phyloP scores from a whole-genome alignment of 2,113 vertebrate genomes.

The Pungitius pungitius region DNA sequence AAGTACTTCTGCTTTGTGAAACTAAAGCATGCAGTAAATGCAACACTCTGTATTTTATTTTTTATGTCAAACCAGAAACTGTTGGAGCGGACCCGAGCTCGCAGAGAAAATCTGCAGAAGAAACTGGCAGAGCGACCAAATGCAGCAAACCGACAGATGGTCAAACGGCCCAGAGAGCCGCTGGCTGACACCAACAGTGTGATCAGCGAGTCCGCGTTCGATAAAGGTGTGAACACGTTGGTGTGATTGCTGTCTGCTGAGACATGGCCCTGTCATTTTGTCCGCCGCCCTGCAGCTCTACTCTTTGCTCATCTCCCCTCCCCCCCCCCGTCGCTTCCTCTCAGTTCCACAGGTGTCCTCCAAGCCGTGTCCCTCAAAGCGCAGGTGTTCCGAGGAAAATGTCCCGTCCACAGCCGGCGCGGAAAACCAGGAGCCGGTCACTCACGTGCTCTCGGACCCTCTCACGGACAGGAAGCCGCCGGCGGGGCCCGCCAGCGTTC shows the following conservation, averaged over 20 bases:
- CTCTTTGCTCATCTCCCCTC: slow-evolving; percentile 7
- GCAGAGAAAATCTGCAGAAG: slow-evolving; percentile 95
- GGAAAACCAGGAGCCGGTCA: slow-evolving; percentile 82
- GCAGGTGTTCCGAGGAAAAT: slow-evolving; percentile 84
- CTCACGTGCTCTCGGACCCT: slow-evolving; percentile 58
- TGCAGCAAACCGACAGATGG: slow-evolving; percentile 71
- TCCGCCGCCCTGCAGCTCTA: not conserved
- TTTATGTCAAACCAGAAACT: slow-evolving; percentile 85
- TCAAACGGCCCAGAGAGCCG: slow-evolving; percentile 88
- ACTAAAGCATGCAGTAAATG: not conserved
- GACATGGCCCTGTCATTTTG: not conserved
- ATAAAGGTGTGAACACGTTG: slow-evolving; percentile 80
- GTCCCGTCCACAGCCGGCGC: slow-evolving; percentile 66
- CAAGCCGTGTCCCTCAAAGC: slow-evolving; percentile 92
- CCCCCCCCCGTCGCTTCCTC: not conserved
- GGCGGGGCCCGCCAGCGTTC: slow-evolving; percentile 7
- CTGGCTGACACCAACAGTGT: slow-evolving; percentile 86
- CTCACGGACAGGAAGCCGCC: slow-evolving; percentile 72
- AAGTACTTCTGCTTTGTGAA: not conserved
- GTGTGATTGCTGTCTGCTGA: not conserved
- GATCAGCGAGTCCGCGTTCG: slow-evolving; percentile 56
- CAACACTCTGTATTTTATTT: not conserved
- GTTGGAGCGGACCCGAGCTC: slow-evolving; percentile 93
- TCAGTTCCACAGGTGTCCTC: slow-evolving; percentile 80
- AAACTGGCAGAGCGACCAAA: slow-evolving; percentile 91